A percentile compares a stretch with the other conserved stretches of the same genome.
These are phyloP conservation scores for Triplophysa rosa DNA, from an alignment of 2,113 vertebrate species.

Conservation along the genomic window DNA sequence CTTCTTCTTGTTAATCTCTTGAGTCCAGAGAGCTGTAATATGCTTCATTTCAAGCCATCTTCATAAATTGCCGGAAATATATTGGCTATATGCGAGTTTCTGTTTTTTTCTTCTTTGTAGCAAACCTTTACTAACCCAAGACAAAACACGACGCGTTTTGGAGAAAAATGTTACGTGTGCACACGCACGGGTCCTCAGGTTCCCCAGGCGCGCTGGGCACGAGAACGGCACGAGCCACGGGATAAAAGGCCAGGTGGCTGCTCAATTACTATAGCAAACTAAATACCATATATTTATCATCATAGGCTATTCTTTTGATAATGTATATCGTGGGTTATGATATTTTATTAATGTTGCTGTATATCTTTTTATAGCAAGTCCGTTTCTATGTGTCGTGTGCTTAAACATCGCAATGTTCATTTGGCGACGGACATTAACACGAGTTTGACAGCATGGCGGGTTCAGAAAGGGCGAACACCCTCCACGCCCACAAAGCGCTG, in stretches of 20 bases:
- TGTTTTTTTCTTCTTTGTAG: too few species aligned
- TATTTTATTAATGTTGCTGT: too few species aligned
- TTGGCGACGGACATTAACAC: not conserved
- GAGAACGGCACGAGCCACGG: constrained; percentile 78
- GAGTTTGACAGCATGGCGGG: constrained; percentile 17
- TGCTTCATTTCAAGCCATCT: not conserved
- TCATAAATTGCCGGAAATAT: too few species aligned
- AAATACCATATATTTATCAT: constrained; percentile 53
- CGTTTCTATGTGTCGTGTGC: not conserved
- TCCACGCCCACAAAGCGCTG: constrained; percentile 63
- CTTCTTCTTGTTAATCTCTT: not conserved
- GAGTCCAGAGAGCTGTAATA: not conserved
- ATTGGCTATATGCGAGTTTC: too few species aligned
- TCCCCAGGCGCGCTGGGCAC: constrained; percentile 63
- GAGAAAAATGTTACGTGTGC: constrained; percentile 34
- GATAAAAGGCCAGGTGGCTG: constrained; percentile 77
- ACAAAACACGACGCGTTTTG: constrained; percentile 60
- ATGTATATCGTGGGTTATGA: too few species aligned
- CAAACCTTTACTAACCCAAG: too few species aligned
- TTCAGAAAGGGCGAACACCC: constrained; percentile 54
- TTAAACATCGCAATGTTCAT: constrained; percentile 12
- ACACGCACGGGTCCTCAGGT: constrained; percentile 20
- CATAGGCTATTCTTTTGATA: not conserved
- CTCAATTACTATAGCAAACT: constrained; percentile 52
- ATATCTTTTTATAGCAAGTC: too few species aligned